Evolutionary conservation across 2,113 vertebrate genomes (phyloP), one percentile per base, ranked within the genome.

Genomic region (Amphiprion percula): DNA sequence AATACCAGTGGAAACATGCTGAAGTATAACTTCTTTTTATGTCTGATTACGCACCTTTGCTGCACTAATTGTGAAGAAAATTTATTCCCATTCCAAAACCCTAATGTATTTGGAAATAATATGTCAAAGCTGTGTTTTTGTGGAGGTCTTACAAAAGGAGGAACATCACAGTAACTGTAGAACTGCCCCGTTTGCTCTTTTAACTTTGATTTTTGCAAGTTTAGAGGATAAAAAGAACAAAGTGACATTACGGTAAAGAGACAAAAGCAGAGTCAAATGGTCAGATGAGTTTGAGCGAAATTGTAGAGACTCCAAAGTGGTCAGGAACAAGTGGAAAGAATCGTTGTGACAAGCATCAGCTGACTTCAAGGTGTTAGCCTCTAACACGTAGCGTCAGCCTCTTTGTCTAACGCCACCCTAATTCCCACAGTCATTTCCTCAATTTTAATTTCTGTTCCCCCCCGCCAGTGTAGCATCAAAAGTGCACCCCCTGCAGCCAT

Each of bases 391-490:
- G 30, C 65, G 88, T 92, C 86, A 82, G 63, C 47, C 79, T 83
- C 92, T 93, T 94, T 94, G 92, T 95, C 88, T 91, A 64, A 79
- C 46, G 5, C 47, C 7, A 8, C 87, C 28, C 91, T 93, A 88
- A 93, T 82, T 91, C 90, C 81, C 74, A 67, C 67, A 86, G 61
- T 91, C 72, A 91, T 92, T 95, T 95, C 93, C 94, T 92, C 72
- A 52, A 80, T 90, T 91, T 92, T 92, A 93, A 91, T 94, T 93
- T 93, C 86, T 87, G 59, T 68, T 54, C 66, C 89, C 66, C 89
- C 75, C 73, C 77, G 68, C 77, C 56, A 82, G 71, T 23, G 5
- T 52, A 26, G 65, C 83, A 88, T 91, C 89, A 89, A 84, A 90
- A 86, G 79, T 86, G 68, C 68, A 89, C 93, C 94, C 89, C 95